phyloP scores from a whole-genome alignment of 2,888 invertebrate genomes.

The Papilio demoleus region DNA sequence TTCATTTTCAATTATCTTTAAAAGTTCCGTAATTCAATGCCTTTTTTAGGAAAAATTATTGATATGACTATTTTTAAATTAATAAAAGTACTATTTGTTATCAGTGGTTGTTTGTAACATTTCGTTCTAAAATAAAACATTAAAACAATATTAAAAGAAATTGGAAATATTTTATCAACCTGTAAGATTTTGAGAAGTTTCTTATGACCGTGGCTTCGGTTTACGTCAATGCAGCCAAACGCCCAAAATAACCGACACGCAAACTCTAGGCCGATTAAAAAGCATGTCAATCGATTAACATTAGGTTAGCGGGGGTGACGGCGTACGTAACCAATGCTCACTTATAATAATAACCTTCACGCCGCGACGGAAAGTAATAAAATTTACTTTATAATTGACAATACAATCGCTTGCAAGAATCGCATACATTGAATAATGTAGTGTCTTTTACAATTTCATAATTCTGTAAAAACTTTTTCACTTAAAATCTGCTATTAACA shows the following conservation, averaged over 20 bases:
- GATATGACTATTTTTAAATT: not conserved
- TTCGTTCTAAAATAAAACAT: too few relatives aligned
- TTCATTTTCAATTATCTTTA: slow-evolving; percentile 43
- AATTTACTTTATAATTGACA: slow-evolving; percentile 38
- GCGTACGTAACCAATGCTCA: slow-evolving; percentile 49
- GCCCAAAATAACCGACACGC: slow-evolving; percentile 68
- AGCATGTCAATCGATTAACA: slow-evolving; percentile 77
- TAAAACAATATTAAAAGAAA: too few relatives aligned
- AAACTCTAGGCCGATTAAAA: slow-evolving; percentile 68
- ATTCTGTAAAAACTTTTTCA: slow-evolving; percentile 32
- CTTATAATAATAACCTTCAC: slow-evolving; percentile 33
- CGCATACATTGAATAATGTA: slow-evolving; percentile 29
- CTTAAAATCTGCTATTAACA: slow-evolving; percentile 39
- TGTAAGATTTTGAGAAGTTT: slow-evolving; percentile 66
- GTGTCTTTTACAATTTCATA: slow-evolving; percentile 36
- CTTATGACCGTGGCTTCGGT: slow-evolving; percentile 71
- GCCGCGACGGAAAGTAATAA: slow-evolving; percentile 11
- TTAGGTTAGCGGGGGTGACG: slow-evolving; percentile 60
- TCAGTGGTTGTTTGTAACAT: not conserved
- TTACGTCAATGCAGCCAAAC: slow-evolving; percentile 76
- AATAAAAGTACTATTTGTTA: not conserved
- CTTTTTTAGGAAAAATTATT: slow-evolving; percentile 3
- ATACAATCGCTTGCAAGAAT: slow-evolving; percentile 28
- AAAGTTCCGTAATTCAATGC: slow-evolving; percentile 18
- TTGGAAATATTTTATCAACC: too few relatives aligned